Percentiles rank a stretch among this genome's conserved stretches.
These are phyloP conservation scores for Helicoverpa zea DNA, from an alignment of 1,140 invertebrate species.

Conservation along the genomic window DNA sequence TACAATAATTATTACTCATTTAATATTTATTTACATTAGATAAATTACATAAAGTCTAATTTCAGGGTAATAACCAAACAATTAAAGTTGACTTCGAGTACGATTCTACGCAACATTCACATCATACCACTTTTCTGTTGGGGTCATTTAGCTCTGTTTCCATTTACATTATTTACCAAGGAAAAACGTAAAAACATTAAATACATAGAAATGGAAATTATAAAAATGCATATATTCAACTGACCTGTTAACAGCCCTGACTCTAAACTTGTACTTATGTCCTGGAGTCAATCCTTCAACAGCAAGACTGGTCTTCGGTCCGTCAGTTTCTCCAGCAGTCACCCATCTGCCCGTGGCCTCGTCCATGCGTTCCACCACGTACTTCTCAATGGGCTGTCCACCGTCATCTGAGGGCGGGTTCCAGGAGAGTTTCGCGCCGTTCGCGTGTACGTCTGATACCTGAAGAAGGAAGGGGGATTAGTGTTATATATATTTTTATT, in stretches of 20 bases:
- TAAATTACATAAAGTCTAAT: too few species aligned
- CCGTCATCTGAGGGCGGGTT: constrained; percentile 96
- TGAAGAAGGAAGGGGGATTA: constrained; percentile 45
- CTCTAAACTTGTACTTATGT: constrained; percentile 98
- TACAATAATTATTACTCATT: too few species aligned
- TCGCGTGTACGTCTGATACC: constrained; percentile 93
- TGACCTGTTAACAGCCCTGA: constrained; percentile 98
- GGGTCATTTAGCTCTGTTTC: too few species aligned
- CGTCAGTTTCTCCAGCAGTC: constrained; percentile 95
- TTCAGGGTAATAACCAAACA: too few species aligned
- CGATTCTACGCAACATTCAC: too few species aligned
- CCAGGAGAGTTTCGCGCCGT: constrained; percentile 95
- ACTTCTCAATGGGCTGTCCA: constrained; percentile 95
- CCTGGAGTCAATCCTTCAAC: constrained; percentile 94
- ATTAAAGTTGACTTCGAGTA: too few species aligned
- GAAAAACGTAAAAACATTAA: too few species aligned
- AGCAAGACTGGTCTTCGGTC: constrained; percentile 90
- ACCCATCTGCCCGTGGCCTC: constrained; percentile 97
- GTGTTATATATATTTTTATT: neutral
- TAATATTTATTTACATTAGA: neutral
- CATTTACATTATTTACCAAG: neutral
- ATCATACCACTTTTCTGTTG: too few species aligned
- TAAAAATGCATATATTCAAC: too few species aligned
- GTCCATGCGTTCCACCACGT: constrained; percentile 98
- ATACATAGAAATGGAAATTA: too few species aligned